Evolutionary conservation across 2,797 vertebrate species (phyloP).

Genomic region (Hippocampus kuda): DNA sequence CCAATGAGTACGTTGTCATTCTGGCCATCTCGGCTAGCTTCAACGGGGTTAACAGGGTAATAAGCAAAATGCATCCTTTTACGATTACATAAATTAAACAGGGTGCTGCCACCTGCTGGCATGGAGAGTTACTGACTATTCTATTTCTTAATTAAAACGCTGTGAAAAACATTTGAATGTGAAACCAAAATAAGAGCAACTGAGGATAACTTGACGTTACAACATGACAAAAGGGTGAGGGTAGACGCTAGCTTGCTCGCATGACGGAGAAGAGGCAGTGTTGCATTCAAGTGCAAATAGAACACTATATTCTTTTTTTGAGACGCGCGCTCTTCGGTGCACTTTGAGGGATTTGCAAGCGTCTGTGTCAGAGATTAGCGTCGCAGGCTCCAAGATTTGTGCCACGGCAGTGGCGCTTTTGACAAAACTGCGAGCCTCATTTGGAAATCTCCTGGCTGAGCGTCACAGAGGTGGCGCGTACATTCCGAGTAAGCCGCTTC

Average conservation of each 20-base stretch:
- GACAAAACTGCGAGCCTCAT: slow-evolving; percentile 1
- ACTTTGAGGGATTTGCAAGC: slow-evolving; percentile 2
- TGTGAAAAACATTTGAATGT: background rate
- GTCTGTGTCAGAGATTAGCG: slow-evolving; percentile 5
- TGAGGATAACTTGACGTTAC: too few species aligned
- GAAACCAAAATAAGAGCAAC: too few species aligned
- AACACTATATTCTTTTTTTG: background rate
- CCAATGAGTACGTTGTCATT: background rate
- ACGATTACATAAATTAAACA: too few species aligned
- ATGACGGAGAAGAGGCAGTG: background rate
- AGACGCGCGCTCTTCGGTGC: background rate
- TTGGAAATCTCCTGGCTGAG: background rate
- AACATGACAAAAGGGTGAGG: background rate
- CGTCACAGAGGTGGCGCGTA: background rate
- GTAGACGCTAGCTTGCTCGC: background rate
- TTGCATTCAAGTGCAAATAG: background rate
- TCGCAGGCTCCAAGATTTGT: background rate
- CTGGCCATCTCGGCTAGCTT: background rate
- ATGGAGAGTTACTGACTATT: too few species aligned
- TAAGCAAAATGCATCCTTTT: too few species aligned
- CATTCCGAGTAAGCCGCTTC: slow-evolving; percentile 1
- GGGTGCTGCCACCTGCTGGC: too few species aligned
- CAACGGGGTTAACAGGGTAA: too few species aligned
- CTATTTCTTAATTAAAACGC: too few species aligned
- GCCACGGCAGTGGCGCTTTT: background rate